Conservation (phyloP, 2,113 vertebrate species). For the Azemiops feae region DNA sequence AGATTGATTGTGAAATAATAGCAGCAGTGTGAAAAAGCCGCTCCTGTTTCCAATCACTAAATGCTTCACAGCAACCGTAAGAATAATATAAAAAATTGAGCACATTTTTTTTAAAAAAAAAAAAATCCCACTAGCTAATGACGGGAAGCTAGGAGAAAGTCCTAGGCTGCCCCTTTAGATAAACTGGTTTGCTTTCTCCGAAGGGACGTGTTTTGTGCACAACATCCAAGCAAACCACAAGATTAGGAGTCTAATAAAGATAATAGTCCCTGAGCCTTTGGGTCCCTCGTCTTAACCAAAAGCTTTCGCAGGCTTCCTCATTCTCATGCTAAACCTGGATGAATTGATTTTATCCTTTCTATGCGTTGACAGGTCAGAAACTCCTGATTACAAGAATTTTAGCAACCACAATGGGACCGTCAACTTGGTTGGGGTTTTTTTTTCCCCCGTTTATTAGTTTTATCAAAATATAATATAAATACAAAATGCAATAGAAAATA, state of each 20-base stretch:
- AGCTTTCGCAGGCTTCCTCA: background rate
- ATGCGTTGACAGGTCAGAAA: background rate
- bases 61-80: fast-evolving
- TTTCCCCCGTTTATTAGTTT: too few relatives aligned
- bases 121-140: background rate
- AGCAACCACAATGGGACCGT: too few relatives aligned
- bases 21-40: background rate
- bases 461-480: too few relatives aligned
- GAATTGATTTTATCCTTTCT: background rate
- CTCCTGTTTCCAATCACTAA: background rate
- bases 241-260: background rate
- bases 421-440: too few relatives aligned
- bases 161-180: background rate
- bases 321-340: background rate
- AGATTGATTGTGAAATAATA: slow-evolving; percentile 32
- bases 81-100: background rate
- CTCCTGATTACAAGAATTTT: too few relatives aligned
- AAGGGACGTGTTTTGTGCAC: background rate
- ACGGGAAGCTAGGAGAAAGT: slow-evolving; percentile 35
- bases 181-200: background rate
- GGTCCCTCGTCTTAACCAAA: background rate
- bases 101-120: background rate
- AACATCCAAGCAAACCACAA: slow-evolving; percentile 4
- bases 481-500: background rate
- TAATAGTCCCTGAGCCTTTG: background rate